Evolutionary conservation across 2,113 vertebrate genomes (phyloP), one percentile per base, ranked within the genome.

Genomic region (Mungos mungo): DNA sequence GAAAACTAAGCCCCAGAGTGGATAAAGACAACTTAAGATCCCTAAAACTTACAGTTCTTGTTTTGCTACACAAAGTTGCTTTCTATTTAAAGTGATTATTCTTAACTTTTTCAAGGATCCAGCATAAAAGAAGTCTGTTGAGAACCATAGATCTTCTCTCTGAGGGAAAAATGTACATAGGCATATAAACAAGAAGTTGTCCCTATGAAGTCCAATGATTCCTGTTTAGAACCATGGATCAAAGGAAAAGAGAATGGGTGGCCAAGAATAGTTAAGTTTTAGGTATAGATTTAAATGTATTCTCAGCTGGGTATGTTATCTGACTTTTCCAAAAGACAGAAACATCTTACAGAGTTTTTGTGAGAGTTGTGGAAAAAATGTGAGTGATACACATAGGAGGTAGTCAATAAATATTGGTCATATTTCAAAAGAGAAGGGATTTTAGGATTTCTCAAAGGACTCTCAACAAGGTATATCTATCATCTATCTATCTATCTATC

Each of bases 71-170:
- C 79, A 41, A 93, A 93, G 90, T 82, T n/a, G 1, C 13, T 94
- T 95, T 95, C 14, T 92, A 13, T 85, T 87, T 90, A 33, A 92
- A 90, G 66, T n/a, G 31, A 82, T 57, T 88, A 60, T 81, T 93
- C 31, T 80, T 94, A 92, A 89, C 10, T 63, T 95, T 93, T 95
- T 93, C 79, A 96, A 96, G 72, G 68, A 79, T 14, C 21, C 15
- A 83, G 45, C 50, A 57, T 93, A 79, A 95, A 96, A 92, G 41
- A 98, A 90, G 66, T 72, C 50, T 88, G 5, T 72, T 85, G 82
- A 81, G 45, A 92, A 89, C 19, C 29, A 79, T 9, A 12, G 19
- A 69, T 82, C 82, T 79, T 82, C 82, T 79, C 15, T 45, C 45
- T 68, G 31, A 33, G 18, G 68, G 71, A 45, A 74, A 77, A 83